Percentiles rank a stretch among this genome's conserved stretches.
Conservation (phyloP, 2,797 vertebrate species). For the Galago senegalensis region DNA sequence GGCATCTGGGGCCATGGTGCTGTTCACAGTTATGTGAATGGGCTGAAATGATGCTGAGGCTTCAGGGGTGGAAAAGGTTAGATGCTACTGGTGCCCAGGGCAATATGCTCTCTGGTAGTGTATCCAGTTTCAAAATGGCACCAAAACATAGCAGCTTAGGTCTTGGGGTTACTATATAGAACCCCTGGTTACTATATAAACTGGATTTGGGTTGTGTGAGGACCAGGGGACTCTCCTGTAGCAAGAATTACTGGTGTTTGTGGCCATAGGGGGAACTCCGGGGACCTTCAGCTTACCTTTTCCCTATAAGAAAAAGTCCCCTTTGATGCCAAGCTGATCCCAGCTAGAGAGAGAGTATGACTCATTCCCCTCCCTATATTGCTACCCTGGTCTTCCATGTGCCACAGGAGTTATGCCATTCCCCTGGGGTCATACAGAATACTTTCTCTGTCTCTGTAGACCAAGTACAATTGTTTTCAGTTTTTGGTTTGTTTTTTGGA, state of each 20-base stretch:
- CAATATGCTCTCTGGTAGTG: background rate
- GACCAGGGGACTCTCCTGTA: background rate
- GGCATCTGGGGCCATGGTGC: background rate
- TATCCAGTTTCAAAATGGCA: background rate
- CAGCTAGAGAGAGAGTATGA: background rate
- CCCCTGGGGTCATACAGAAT: background rate
- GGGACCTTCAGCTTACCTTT: background rate
- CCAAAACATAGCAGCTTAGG: background rate
- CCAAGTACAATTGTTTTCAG: background rate
- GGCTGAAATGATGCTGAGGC: background rate
- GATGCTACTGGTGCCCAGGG: background rate
- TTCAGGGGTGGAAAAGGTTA: background rate
- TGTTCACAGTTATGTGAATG: background rate
- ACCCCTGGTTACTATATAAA: background rate
- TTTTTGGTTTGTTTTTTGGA: background rate
- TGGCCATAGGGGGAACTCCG: background rate
- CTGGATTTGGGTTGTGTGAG: background rate
- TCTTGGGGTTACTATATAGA: background rate
- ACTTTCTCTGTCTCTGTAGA: background rate
- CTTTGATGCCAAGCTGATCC: background rate
- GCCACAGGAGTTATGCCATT: background rate
- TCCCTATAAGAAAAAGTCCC: background rate
- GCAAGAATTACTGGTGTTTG: background rate
- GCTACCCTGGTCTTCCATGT: background rate
- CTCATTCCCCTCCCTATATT: background rate